phyloP scores from a whole-genome alignment of 2,888 invertebrate species.

The Thalpophila matura region DNA sequence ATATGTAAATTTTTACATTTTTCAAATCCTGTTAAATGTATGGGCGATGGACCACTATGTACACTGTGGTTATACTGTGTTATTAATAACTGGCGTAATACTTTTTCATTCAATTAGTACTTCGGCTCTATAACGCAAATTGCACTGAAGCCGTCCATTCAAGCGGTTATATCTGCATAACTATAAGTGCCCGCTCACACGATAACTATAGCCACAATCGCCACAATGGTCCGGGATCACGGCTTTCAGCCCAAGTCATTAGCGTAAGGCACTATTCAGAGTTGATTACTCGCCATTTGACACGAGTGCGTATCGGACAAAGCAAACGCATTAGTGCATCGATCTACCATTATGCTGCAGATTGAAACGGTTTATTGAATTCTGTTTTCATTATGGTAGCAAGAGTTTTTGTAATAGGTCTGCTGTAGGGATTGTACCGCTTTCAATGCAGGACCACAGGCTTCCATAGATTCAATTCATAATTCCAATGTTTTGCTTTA shows the following conservation, averaged over 20 bases:
- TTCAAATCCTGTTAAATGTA: no score
- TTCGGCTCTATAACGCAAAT: conserved; percentile 8
- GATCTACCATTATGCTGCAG: conserved; percentile 65
- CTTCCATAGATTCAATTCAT: no score
- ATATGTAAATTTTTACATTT: no score
- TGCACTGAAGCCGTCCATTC: conserved; percentile 17
- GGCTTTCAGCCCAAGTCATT: conserved; percentile 69
- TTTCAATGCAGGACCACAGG: no score
- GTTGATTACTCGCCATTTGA: conserved; percentile 76
- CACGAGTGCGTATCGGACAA: conserved; percentile 72
- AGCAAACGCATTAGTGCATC: conserved; percentile 77
- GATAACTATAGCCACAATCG: conserved; percentile 24
- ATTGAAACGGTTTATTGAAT: conserved; percentile 61
- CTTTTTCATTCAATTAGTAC: no score
- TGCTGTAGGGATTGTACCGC: no score
- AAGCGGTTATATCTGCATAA: conserved; percentile 31
- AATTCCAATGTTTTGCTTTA: no score
- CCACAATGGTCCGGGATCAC: conserved; percentile 31
- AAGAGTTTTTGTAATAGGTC: conserved; percentile 1
- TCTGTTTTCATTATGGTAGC: conserved; percentile 6
- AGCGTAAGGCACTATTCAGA: conserved; percentile 67
- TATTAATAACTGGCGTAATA: no score
- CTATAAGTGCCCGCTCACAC: conserved; percentile 22
- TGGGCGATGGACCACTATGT: no score
- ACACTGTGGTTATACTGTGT: no score